Percentiles rank a stretch among this genome's conserved stretches.
phyloP scores from a whole-genome alignment of 2,888 invertebrate species.

The Coecobrya sp. region DNA sequence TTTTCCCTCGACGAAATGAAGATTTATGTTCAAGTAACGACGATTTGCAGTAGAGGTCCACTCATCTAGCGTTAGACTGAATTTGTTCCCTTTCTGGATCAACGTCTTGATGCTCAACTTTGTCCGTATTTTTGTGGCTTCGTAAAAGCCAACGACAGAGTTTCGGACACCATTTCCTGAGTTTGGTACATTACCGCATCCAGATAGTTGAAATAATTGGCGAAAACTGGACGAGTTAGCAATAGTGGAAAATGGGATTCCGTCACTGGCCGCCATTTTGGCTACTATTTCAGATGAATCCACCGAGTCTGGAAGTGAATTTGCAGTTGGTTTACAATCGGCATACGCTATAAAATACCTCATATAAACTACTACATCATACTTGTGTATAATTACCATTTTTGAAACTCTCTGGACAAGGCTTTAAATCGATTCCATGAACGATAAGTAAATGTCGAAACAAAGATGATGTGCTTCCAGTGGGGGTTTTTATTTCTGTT shows the following conservation, averaged over 20 bases:
- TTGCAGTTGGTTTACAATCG: no score
- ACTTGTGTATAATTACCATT: no score
- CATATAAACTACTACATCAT: no score
- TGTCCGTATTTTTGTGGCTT: neutral
- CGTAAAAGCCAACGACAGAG: neutral
- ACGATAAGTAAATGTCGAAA: no score
- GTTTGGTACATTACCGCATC: neutral
- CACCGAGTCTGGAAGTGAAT: no score
- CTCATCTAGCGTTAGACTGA: neutral
- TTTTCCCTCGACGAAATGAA: neutral
- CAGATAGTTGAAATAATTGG: neutral
- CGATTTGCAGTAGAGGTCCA: neutral
- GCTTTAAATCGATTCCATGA: no score
- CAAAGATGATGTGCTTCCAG: no score
- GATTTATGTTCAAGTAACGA: constrained; percentile 11
- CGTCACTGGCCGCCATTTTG: neutral
- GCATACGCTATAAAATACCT: no score
- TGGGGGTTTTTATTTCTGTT: no score
- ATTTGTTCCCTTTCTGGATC: neutral
- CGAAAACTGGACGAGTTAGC: neutral
- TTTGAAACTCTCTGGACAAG: no score
- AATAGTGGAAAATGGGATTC: neutral
- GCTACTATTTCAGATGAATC: neutral
- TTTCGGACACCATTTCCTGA: neutral
- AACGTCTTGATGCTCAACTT: neutral